Percentiles rank a stretch among this genome's conserved stretches.
Conservation (phyloP, 23 tunicate species). For the Botrylloides violaceus region DNA sequence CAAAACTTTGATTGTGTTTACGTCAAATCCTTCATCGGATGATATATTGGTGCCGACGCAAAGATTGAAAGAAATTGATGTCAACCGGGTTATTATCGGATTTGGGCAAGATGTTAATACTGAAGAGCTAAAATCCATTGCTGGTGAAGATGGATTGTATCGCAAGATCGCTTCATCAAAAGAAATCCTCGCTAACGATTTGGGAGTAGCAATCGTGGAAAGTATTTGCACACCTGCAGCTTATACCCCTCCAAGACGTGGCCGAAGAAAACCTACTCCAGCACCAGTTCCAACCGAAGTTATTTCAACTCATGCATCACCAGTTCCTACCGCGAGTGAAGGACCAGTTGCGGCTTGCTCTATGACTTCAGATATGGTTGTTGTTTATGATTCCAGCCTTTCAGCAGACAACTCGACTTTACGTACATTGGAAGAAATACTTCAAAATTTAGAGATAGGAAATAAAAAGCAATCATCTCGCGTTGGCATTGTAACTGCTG, state of each 20-base stretch:
- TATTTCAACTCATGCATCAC: neutral
- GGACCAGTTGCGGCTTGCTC: neutral
- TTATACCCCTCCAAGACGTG: neutral
- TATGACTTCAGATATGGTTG: neutral
- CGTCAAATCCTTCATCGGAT: slow-evolving; percentile 9
- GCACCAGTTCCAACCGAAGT: slow-evolving; percentile 4
- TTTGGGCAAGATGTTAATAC: neutral
- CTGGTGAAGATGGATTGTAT: slow-evolving; percentile 18
- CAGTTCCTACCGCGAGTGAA: neutral
- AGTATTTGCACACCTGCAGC: slow-evolving; percentile 11
- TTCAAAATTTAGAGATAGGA: neutral
- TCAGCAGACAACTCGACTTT: neutral
- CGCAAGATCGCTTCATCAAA: slow-evolving; percentile 18
- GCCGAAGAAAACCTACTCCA: neutral
- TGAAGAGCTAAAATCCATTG: slow-evolving; percentile 3
- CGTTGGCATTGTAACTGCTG: neutral
- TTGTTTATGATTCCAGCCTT: neutral
- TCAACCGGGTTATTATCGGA: neutral
- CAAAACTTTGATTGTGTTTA: slow-evolving; percentile 22
- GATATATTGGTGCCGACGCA: no score
- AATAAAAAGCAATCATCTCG: neutral
- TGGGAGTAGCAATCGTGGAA: slow-evolving; percentile 13
- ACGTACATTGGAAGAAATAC: neutral
- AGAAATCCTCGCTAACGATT: slow-evolving; percentile 23
- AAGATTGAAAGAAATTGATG: neutral